phyloP scores from a whole-genome alignment of 2,888 invertebrate genomes.

The Hedychridium roseum region DNA sequence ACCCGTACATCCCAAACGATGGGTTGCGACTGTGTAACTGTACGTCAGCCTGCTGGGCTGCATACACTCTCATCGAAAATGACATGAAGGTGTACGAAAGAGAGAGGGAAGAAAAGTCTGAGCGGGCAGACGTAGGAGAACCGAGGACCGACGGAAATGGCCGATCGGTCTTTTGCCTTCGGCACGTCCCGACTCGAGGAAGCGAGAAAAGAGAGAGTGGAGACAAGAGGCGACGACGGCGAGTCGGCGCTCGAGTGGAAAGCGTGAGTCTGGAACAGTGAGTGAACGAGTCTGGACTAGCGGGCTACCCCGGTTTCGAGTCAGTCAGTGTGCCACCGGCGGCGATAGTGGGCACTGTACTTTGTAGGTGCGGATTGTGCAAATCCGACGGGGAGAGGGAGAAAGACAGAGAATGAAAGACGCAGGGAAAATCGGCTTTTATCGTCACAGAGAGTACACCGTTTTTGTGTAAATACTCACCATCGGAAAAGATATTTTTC shows the following conservation, averaged over 20 bases:
- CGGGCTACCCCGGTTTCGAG: constrained; percentile 59
- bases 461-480: too few relatives aligned
- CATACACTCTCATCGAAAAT: too few relatives aligned
- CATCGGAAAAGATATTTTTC: too few relatives aligned
- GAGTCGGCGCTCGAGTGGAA: constrained; percentile 33
- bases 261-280: constrained; percentile 44
- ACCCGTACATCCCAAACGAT: constrained; percentile 31
- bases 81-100: too few relatives aligned
- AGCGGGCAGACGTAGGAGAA: background rate
- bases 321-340: constrained; percentile 65
- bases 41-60: constrained; percentile 19
- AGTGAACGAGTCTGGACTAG: constrained; percentile 63
- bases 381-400: constrained; percentile 26
- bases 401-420: background rate
- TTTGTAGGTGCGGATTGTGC: constrained; percentile 32
- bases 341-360: too few relatives aligned
- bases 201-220: constrained; percentile 16
- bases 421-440: too few relatives aligned
- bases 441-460: too few relatives aligned
- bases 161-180: constrained; percentile 24
- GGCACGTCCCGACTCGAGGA: constrained; percentile 7
- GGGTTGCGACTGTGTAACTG: constrained; percentile 18
- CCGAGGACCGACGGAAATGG: constrained; percentile 25
- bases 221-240: constrained; percentile 11
- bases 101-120: constrained; percentile 1